Evolutionary conservation across 2,888 invertebrate genomes (phyloP).

Genomic region (Drosophila antonietae): DNA sequence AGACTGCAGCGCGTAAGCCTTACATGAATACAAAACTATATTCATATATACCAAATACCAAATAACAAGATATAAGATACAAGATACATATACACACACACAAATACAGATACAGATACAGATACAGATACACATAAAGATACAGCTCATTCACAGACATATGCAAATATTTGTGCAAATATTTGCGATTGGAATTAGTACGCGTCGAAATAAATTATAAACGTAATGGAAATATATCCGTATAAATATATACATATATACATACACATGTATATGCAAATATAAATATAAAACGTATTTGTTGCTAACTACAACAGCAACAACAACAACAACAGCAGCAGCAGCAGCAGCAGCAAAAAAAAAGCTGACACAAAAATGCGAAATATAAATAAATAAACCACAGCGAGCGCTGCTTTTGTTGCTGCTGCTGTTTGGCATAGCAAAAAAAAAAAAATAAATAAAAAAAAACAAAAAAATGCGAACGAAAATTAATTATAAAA

Average conservation of each 20-base stretch:
- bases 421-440: conserved; percentile 27
- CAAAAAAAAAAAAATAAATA: conserved; percentile 31
- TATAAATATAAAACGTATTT: conserved; percentile 29
- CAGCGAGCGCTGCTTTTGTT: conserved; percentile 30
- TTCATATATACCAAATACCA: conserved; percentile 8
- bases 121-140: conserved; percentile 7
- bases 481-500: conserved; percentile 71
- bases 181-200: conserved; percentile 75
- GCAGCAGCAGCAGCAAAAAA: conserved; percentile 5
- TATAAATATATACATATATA: neutral
- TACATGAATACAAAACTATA: conserved; percentile 37
- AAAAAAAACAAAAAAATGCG: conserved; percentile 42
- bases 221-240: conserved; percentile 40
- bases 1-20: conserved; percentile 50
- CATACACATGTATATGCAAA: conserved; percentile 1
- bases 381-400: conserved; percentile 57
- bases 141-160: conserved; percentile 40
- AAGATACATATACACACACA: conserved; percentile 21
- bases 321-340: conserved; percentile 32
- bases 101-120: conserved; percentile 29
- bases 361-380: conserved; percentile 61
- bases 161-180: conserved; percentile 63
- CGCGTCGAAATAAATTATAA: conserved; percentile 62
- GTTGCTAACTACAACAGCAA: conserved; percentile 32
- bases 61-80: conserved; percentile 15